A percentile compares a stretch with the other conserved stretches of the same genome.
Conservation (phyloP, 2,113 vertebrate genomes). For the human (Homo sapiens) region GRCh38 chr11:108481001-108481500, state of each 20-base stretch:
- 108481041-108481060: not conserved
- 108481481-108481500: slow-evolving; percentile 6
- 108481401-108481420: slow-evolving; percentile 11
- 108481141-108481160: slow-evolving; percentile 9
- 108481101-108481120: not conserved
- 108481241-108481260: slow-evolving; percentile 98
- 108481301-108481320: slow-evolving; percentile 92
- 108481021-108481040: not conserved
- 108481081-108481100: not conserved
- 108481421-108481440: slow-evolving; percentile 3
- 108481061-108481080: not conserved
- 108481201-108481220: slow-evolving; percentile 91
- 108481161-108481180: slow-evolving; percentile 81
- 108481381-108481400: slow-evolving; percentile 52
- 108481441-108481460: not conserved
- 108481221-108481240: slow-evolving; percentile 91
- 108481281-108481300: slow-evolving; percentile 88
- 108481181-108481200: slow-evolving; percentile 99
- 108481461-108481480: not conserved
- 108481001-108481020: not conserved
- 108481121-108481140: not conserved
- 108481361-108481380: slow-evolving; percentile 91
- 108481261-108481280: slow-evolving; percentile 93
- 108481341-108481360: slow-evolving; percentile 92
- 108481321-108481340: slow-evolving; percentile 94